Percentiles rank a stretch among this genome's conserved stretches.
Evolutionary conservation across 1,140 invertebrate species (phyloP).

Genomic region (Apis dorsata): DNA sequence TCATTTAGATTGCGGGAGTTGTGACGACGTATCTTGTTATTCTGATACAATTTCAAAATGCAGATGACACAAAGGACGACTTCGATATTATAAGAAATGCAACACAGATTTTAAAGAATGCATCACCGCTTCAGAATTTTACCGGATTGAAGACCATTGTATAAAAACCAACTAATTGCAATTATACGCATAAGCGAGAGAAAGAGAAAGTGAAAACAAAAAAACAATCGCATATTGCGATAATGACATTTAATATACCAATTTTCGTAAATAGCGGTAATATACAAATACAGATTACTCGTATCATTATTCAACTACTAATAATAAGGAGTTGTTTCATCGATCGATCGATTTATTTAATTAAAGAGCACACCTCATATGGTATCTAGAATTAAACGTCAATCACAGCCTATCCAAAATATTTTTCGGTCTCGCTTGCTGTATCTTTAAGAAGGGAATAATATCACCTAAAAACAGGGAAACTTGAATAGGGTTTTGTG

Average conservation of each 20-base stretch:
- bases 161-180: background rate
- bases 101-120: conserved; percentile 64
- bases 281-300: conserved; percentile 67
- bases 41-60: conserved; percentile 85
- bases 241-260: conserved; percentile 71
- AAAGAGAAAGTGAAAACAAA: background rate
- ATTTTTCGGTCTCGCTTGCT: conserved; percentile 43
- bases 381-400: conserved; percentile 67
- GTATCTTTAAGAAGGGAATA: conserved; percentile 20
- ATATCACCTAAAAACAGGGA: conserved; percentile 40
- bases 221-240: conserved; percentile 44
- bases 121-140: conserved; percentile 56
- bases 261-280: conserved; percentile 64
- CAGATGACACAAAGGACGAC: conserved; percentile 67
- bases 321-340: conserved; percentile 48
- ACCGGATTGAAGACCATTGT: conserved; percentile 21
- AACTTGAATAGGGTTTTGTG: conserved; percentile 41
- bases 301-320: conserved; percentile 47
- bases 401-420: conserved; percentile 74
- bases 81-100: conserved; percentile 66
- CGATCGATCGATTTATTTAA: conserved; percentile 56
- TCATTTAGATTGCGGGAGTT: conserved; percentile 83
- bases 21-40: conserved; percentile 87
- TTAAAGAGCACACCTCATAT: conserved; percentile 58
- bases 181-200: background rate